Evolutionary conservation across 2,888 invertebrate species (phyloP).

Genomic region (Vesta saturnalis): DNA sequence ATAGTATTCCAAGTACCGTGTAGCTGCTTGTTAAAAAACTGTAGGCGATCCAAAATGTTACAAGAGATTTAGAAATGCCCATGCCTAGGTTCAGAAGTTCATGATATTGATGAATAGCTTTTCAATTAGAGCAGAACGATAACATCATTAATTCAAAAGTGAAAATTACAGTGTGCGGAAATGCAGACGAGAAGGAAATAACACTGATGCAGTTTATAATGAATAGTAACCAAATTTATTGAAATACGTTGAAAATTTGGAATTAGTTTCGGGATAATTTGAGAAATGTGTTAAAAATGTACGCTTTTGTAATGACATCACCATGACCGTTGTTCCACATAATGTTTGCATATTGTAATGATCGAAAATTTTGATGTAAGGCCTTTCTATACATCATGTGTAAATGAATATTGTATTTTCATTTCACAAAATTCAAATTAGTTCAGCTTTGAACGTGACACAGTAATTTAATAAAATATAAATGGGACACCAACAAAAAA

Average conservation of each 20-base stretch:
- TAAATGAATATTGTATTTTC: neutral
- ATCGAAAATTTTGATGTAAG: neutral
- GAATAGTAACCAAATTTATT: neutral
- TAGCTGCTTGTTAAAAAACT: no score
- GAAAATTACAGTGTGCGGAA: constrained; percentile 15
- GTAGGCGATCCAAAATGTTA: no score
- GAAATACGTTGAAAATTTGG: no score
- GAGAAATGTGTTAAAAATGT: no score
- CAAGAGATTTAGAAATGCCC: no score
- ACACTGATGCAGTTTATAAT: neutral
- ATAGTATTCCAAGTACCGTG: no score
- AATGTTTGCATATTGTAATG: neutral
- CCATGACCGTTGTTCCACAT: neutral
- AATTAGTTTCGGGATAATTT: neutral
- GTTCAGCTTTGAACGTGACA: neutral
- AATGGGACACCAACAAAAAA: neutral
- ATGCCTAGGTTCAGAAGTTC: neutral
- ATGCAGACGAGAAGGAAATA: neutral
- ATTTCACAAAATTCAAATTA: neutral
- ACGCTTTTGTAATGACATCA: neutral
- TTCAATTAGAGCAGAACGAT: constrained; percentile 22
- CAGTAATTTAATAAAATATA: neutral
- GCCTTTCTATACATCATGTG: no score
- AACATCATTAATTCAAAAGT: constrained; percentile 25
- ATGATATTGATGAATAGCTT: constrained; percentile 15